Evolutionary conservation across 92 coral and sea anemone species (phyloP), one percentile per base, ranked within the genome.

Genomic region (Porites evermanni): DNA sequence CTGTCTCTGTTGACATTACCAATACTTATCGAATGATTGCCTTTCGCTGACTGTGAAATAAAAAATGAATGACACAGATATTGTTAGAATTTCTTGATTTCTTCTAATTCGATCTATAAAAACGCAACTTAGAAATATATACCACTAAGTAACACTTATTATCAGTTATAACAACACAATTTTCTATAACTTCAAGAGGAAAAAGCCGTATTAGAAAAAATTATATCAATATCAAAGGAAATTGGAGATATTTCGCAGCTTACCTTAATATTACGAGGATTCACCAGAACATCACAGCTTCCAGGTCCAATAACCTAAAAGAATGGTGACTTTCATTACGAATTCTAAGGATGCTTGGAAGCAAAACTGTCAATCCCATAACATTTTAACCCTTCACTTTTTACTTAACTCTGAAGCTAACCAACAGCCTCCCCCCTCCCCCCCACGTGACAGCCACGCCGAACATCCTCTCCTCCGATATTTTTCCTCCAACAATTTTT

Each of bases 251-350:
- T 63, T n/a, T 3, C 19, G 47, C 14, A 58, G 20, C 69, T 29
- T 70, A 81, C 86, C 78, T 81, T 59, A n/a, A 94, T 71, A 79
- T 92, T 81, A 59, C 75, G 78, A 23, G 92, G 91, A 53, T 94
- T 94, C 29, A 88, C 88, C 11, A 18, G 66, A 21, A 85, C 94
- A 82, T 89, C 88, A 64, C 98, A 94, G 53, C 82, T 87, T 75
- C 87, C 87, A 29, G 87, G 53, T 26, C 87, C 94, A 18, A 70
- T 70, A 21, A 88, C 92, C 94, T 91, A 24, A 12, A 24, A 44
- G n/a, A 24, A 26, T 16, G 32, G 44, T 26, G 26, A 73, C 54
- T 24, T 47, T 73, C 1, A 56, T 38, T 47, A 50, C 44, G 2
- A 24, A 19, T 38, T 3, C n/a, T 73, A 38, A 47, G 51, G 58